Conservation (phyloP, 2,888 invertebrate genomes). For the Zygothrica quintamaculata region DNA sequence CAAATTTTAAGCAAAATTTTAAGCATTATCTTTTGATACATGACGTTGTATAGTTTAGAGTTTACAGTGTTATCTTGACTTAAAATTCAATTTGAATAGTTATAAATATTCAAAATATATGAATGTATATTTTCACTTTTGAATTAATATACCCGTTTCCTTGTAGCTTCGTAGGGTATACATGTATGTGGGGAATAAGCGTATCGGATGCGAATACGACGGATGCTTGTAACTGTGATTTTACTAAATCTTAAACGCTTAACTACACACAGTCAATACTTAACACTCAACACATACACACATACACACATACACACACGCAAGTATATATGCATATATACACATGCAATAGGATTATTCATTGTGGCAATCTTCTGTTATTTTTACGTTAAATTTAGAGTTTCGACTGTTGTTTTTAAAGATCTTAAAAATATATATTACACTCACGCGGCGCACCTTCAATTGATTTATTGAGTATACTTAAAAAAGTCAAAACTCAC, state of each 20-base stretch:
- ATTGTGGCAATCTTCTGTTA: conserved; percentile 25
- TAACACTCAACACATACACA: too few relatives aligned
- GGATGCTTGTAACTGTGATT: conserved; percentile 56
- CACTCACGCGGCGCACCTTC: conserved; percentile 9
- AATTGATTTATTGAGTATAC: conserved; percentile 46
- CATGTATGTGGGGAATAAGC: conserved; percentile 2
- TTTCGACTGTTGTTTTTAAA: conserved; percentile 19
- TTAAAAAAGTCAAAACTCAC: conserved; percentile 19
- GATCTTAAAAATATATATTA: conserved; percentile 6
- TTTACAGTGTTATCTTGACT: too few relatives aligned
- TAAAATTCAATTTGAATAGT: too few relatives aligned
- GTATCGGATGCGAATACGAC: conserved; percentile 40
- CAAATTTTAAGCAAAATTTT: too few relatives aligned
- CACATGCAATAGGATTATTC: conserved; percentile 8
- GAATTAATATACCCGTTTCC: not conserved
- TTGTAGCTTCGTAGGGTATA: conserved; percentile 22
- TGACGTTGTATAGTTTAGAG: too few relatives aligned
- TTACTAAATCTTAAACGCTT: conserved; percentile 42
- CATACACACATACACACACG: conserved; percentile 3
- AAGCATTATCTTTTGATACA: too few relatives aligned
- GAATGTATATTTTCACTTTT: too few relatives aligned
- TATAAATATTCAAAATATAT: too few relatives aligned
- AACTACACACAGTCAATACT: too few relatives aligned
- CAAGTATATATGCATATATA: not conserved
- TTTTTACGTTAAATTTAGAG: conserved; percentile 1